phyloP scores from a whole-genome alignment of 2,797 vertebrate genomes.

The Lacerta viridis region DNA sequence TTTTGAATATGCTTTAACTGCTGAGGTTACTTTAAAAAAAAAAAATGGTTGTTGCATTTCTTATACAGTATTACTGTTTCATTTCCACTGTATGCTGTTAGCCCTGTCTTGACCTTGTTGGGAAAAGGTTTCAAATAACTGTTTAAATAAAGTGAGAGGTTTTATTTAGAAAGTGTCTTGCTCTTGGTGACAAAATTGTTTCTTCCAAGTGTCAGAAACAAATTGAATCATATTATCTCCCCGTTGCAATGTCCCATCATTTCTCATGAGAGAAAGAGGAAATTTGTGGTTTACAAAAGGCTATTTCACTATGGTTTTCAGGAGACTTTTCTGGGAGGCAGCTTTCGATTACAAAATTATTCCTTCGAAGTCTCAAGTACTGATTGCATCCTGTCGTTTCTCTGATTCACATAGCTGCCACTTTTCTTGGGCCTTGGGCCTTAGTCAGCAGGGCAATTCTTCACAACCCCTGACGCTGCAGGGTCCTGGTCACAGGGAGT shows the following conservation, averaged over 20 bases:
- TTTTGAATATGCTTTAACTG: neutral
- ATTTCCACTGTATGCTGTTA: no score
- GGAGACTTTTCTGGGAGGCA: no score
- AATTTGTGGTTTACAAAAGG: neutral
- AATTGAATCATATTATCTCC: neutral
- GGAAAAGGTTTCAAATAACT: neutral
- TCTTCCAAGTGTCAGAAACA: neutral
- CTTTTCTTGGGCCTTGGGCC: neutral
- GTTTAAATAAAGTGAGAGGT: neutral
- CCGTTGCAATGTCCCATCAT: neutral
- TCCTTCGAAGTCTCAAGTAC: neutral
- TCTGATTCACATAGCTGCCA: neutral
- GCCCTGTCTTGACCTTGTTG: neutral
- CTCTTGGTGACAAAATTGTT: neutral
- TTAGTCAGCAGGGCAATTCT: neutral
- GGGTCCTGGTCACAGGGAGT: no score
- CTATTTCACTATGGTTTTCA: neutral
- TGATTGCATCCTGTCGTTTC: neutral
- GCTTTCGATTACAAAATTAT: neutral
- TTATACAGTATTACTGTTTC: no score
- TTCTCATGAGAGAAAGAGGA: conserved; percentile 13
- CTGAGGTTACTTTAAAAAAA: neutral
- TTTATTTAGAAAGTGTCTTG: neutral
- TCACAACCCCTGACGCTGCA: neutral
- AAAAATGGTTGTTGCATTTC: no score